Conservation (phyloP, 2,113 vertebrate species). For the Periophthalmodon schlosseri region DNA sequence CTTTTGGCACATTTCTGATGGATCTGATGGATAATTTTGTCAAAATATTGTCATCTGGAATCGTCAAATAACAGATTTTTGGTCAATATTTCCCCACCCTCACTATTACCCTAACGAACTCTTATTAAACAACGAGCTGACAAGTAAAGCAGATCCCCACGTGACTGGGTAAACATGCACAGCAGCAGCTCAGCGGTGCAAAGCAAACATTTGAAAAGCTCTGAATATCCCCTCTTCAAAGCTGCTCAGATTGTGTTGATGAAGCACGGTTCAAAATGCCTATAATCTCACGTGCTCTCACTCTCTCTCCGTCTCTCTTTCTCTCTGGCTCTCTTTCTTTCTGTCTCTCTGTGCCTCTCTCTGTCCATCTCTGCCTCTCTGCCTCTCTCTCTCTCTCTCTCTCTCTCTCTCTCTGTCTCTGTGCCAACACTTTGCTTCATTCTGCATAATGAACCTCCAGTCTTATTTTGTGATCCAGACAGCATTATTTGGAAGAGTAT, state of each 20-base stretch:
- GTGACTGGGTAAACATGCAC: neutral
- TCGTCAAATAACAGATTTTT: neutral
- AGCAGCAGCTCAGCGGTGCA: conserved; percentile 24
- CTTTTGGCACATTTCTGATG: too few relatives aligned
- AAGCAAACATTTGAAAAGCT: conserved; percentile 59
- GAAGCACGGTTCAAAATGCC: conserved; percentile 60
- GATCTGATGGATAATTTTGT: too few relatives aligned
- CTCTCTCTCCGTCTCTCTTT: conserved; percentile 25
- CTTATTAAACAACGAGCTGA: neutral
- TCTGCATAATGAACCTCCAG: conserved; percentile 16
- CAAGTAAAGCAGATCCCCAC: neutral
- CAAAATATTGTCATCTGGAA: too few relatives aligned
- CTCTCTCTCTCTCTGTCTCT: conserved; percentile 17
- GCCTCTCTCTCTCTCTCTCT: conserved; percentile 28
- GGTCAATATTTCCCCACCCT: neutral
- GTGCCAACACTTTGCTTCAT: neutral
- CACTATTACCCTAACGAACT: neutral
- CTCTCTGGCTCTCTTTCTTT: conserved; percentile 6
- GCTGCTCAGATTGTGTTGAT: conserved; percentile 67
- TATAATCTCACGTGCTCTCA: conserved; percentile 49
- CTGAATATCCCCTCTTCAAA: conserved; percentile 58
- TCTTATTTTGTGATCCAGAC: conserved; percentile 16
- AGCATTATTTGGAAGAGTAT: conserved; percentile 11
- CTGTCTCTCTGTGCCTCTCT: conserved; percentile 40
- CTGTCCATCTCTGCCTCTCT: conserved; percentile 11